These are phyloP conservation scores for Philantomba maxwellii DNA, from an alignment of 2,113 vertebrate genomes.

Conservation along the genomic window DNA sequence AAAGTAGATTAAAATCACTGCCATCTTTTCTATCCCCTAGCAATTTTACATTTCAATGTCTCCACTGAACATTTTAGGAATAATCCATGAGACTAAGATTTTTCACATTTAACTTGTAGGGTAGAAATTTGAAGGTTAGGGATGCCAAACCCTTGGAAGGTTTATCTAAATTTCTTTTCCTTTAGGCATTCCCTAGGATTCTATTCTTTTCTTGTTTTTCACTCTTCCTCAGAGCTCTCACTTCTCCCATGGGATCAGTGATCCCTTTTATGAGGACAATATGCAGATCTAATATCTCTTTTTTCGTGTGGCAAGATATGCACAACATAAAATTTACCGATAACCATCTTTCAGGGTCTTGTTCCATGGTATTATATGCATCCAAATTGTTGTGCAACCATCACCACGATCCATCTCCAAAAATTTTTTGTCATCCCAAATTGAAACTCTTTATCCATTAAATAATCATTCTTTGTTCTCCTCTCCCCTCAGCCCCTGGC, in stretches of 20 bases:
- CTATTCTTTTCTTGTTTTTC: neutral
- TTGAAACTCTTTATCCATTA: neutral
- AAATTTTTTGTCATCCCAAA: neutral
- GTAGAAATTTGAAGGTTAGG: neutral
- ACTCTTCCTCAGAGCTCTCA: neutral
- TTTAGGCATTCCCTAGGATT: neutral
- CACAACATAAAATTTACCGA: neutral
- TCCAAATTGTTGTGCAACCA: neutral
- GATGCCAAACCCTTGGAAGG: neutral
- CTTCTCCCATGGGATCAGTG: neutral
- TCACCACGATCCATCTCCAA: too few species aligned
- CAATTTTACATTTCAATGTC: neutral
- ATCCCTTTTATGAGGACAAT: neutral
- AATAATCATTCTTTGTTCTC: neutral
- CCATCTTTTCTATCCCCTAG: neutral
- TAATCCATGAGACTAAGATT: neutral
- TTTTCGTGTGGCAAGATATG: neutral
- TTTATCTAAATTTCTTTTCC: neutral
- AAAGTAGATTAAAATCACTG: conserved; percentile 17
- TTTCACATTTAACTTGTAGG: neutral
- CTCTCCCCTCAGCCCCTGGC: neutral
- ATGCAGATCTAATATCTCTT: neutral
- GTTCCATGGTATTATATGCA: neutral
- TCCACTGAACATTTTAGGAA: neutral
- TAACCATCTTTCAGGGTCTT: too few species aligned